Evolutionary conservation across 2,888 invertebrate species (phyloP).

Genomic region (Apotomis betuletana): DNA sequence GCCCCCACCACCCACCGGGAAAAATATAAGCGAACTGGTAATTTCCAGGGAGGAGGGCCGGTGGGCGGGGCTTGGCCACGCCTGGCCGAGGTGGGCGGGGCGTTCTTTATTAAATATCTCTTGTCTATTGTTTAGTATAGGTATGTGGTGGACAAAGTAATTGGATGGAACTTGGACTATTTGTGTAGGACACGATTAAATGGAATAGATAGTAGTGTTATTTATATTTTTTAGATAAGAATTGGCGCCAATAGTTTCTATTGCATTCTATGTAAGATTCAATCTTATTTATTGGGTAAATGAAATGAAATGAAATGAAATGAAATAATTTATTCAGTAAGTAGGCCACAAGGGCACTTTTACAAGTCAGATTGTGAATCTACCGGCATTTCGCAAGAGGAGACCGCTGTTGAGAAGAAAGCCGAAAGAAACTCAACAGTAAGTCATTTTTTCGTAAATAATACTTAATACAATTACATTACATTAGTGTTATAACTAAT

Average conservation of each 20-base stretch:
- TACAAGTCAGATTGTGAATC: no score
- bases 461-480: no score
- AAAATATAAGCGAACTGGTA: slow-evolving; percentile 23
- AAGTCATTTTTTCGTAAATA: no score
- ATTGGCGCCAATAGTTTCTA: not conserved
- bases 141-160: slow-evolving; percentile 22
- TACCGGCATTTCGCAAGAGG: no score
- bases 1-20: slow-evolving; percentile 20
- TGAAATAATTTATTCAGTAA: no score
- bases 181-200: slow-evolving; percentile 17
- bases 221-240: slow-evolving; percentile 4
- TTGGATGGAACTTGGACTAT: slow-evolving; percentile 18
- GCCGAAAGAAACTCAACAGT: no score
- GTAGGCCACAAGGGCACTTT: no score
- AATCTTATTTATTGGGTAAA: not conserved
- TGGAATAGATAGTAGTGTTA: not conserved
- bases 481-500: no score
- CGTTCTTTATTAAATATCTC: slow-evolving; percentile 19
- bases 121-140: slow-evolving; percentile 24
- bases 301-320: no score
- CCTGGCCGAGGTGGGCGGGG: slow-evolving; percentile 45
- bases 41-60: slow-evolving; percentile 32
- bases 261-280: not conserved
- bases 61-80: slow-evolving; percentile 46
- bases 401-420: no score